Evolutionary conservation across 2,113 vertebrate genomes (phyloP).

Genomic region (Corythaeola cristata): DNA sequence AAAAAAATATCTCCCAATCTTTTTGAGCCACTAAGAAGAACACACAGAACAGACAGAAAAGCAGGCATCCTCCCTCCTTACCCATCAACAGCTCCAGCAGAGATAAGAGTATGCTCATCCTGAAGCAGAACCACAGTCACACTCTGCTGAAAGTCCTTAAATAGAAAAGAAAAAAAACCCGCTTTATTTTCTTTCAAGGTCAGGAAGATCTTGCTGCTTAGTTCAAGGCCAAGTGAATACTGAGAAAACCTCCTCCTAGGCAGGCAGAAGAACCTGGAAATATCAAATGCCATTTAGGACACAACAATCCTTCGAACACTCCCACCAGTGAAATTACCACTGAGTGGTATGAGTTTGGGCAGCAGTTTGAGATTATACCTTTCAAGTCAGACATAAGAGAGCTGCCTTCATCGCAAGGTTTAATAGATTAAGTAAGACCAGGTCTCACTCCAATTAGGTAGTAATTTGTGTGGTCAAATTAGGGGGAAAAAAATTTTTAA

Average conservation of each 20-base stretch:
- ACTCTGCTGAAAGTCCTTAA: constrained; percentile 93
- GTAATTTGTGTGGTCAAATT: background rate
- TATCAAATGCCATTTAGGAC: background rate
- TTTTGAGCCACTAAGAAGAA: background rate
- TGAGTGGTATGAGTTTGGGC: background rate
- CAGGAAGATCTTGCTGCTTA: background rate
- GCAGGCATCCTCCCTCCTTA: constrained; percentile 65
- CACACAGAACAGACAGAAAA: background rate
- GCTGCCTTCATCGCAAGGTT: background rate
- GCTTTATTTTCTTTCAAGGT: background rate
- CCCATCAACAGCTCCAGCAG: constrained; percentile 97
- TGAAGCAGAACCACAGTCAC: constrained; percentile 95
- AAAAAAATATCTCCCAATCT: background rate
- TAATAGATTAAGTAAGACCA: background rate
- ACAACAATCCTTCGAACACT: background rate
- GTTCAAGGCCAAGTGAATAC: background rate
- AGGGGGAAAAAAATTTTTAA: too few relatives aligned
- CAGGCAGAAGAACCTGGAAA: background rate
- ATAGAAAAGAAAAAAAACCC: background rate
- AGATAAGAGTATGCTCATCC: constrained; percentile 90
- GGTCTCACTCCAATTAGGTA: background rate
- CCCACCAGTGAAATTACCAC: background rate
- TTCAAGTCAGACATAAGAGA: background rate
- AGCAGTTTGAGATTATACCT: background rate
- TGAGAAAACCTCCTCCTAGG: background rate